Evolutionary conservation across 2,113 vertebrate genomes (phyloP).

Genomic region (Forbesichthys papilliferus): DNA sequence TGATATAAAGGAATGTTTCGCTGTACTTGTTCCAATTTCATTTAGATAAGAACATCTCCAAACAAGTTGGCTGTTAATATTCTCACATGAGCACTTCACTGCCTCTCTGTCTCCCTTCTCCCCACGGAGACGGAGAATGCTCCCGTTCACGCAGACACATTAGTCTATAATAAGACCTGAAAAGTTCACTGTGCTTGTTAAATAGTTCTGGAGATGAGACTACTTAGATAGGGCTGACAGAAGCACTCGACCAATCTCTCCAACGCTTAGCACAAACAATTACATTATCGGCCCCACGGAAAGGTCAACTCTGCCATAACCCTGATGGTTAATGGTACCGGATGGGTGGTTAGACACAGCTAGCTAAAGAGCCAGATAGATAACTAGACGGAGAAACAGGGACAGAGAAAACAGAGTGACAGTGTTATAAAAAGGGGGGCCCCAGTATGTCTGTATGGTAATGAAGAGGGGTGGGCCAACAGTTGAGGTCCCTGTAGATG

Average conservation of each 20-base stretch:
- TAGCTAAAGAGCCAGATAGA: not conserved
- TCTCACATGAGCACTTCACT: slow-evolving; percentile 78
- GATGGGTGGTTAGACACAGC: slow-evolving; percentile 20
- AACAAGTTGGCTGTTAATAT: slow-evolving; percentile 78
- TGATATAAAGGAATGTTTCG: slow-evolving; percentile 77
- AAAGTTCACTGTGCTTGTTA: slow-evolving; percentile 75
- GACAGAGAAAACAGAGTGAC: slow-evolving; percentile 42
- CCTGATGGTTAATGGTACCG: slow-evolving; percentile 16
- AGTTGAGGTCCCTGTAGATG: slow-evolving; percentile 76
- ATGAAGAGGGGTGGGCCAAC: slow-evolving; percentile 71
- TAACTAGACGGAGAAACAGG: not conserved
- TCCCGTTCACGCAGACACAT: slow-evolving; percentile 54
- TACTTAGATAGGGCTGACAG: slow-evolving; percentile 48
- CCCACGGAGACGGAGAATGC: slow-evolving; percentile 61
- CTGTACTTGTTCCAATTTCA: slow-evolving; percentile 79
- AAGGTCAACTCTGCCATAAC: slow-evolving; percentile 42
- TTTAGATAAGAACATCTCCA: slow-evolving; percentile 78
- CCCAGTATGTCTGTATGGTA: slow-evolving; percentile 66
- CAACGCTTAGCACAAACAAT: slow-evolving; percentile 51
- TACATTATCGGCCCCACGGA: slow-evolving; percentile 36
- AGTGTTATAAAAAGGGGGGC: slow-evolving; percentile 68
- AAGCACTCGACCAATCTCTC: slow-evolving; percentile 34
- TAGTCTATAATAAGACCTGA: slow-evolving; percentile 72
- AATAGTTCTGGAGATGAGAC: slow-evolving; percentile 63
- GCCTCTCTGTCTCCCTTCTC: slow-evolving; percentile 62